Evolutionary conservation across 1,140 invertebrate genomes (phyloP), one percentile per base, ranked within the genome.

Genomic region (Drosophila albomicans): DNA sequence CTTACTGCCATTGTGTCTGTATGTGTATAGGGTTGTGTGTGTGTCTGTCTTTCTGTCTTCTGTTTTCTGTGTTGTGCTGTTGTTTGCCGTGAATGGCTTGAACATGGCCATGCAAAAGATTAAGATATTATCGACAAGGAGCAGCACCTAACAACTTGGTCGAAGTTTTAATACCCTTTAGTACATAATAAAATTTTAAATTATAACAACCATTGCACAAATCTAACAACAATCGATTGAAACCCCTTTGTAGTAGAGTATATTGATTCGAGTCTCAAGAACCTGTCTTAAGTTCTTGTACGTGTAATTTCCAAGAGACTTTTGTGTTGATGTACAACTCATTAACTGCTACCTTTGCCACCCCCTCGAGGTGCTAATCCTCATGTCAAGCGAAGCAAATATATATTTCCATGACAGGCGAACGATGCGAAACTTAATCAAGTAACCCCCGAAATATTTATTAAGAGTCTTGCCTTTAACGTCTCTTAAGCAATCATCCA

Each of bases 111-210:
- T 52, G 52, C 67, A 71, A 71, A 71, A 59, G 73, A 75, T 75
- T 75, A 75, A 75, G 73, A 75, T 75, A 71, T 65, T 65, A 75
- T 75, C 68, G 54, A 54, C 15, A 35, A 30, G 32, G 35, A 25
- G 28, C 48, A 30, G 20, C 41, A 20, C 8, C 52, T 32, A 11
- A 10, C 0, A 3, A 30, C 2, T 25, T n/a, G 13, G 28, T 11
- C 25, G 57, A 41, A 54, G 13, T 10, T 68, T 16, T 56, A 56
- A 74, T 69, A 41, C 71, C 38, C 71, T 74, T 52, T n/a, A 2
- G 4, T 1, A 2, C 1, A 28, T 10, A 28, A 51, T 41, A n/a
- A 3, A 41, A 41, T 41, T 8, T 32, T 32, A 32, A 32, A 32
- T 32, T 7, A 32, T 32, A 32, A 6, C 7, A 32, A 32, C 30